Evolutionary conservation across 1,140 invertebrate species (phyloP).

Genomic region (Gonioctena quinquepunctata): DNA sequence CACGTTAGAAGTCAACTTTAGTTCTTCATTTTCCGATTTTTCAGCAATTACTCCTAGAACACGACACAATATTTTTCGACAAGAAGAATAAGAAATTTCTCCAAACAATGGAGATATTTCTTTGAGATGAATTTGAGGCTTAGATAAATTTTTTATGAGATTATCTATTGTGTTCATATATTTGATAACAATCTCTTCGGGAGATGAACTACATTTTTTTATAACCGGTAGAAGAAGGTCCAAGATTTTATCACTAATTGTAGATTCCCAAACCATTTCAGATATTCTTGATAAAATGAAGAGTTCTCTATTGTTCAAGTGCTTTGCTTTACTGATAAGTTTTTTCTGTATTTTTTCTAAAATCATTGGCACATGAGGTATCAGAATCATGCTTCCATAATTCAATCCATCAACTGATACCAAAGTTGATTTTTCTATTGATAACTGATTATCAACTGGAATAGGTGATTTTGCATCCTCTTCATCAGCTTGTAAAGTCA

Average conservation of each 20-base stretch:
- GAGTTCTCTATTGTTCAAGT: slow-evolving; percentile 70
- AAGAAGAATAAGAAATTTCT: slow-evolving; percentile 61
- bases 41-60: slow-evolving; percentile 61
- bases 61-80: slow-evolving; percentile 68
- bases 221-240: slow-evolving; percentile 73
- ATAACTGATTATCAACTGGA: slow-evolving; percentile 49
- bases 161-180: slow-evolving; percentile 74
- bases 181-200: slow-evolving; percentile 66
- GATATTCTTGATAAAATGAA: slow-evolving; percentile 80
- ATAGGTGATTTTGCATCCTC: slow-evolving; percentile 55
- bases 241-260: slow-evolving; percentile 70
- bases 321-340: slow-evolving; percentile 62
- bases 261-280: slow-evolving; percentile 68
- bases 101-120: slow-evolving; percentile 69
- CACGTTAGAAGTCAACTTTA: slow-evolving; percentile 56
- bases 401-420: slow-evolving; percentile 61
- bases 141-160: slow-evolving; percentile 69
- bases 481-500: slow-evolving; percentile 67
- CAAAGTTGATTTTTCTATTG: slow-evolving; percentile 39
- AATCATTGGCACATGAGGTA: slow-evolving; percentile 74
- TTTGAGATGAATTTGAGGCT: slow-evolving; percentile 69
- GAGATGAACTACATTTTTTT: slow-evolving; percentile 60
- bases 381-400: slow-evolving; percentile 72
- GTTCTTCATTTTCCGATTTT: slow-evolving; percentile 53
- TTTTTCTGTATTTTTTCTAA: slow-evolving; percentile 72